phyloP scores from a whole-genome alignment of 2,888 invertebrate genomes.

The Dicyrtomina minuta region DNA sequence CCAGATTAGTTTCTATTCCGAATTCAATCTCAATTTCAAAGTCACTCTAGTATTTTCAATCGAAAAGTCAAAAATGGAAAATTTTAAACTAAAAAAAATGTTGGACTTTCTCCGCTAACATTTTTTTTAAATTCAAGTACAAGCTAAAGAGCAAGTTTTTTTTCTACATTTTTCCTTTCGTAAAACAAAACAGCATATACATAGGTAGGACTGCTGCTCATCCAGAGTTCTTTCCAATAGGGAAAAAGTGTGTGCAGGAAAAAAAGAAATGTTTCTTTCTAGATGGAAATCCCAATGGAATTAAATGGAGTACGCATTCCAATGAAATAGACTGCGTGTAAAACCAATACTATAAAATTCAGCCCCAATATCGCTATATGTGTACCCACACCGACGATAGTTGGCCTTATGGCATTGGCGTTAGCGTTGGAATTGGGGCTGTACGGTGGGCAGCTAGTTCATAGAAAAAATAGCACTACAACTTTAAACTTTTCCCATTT shows the following conservation, averaged over 20 bases:
- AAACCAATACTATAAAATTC: constrained; percentile 8
- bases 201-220: background rate
- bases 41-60: too few species aligned
- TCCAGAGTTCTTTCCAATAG: background rate
- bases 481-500: background rate
- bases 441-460: background rate
- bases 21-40: too few species aligned
- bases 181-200: background rate
- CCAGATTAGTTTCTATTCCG: too few species aligned
- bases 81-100: too few species aligned
- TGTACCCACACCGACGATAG: background rate
- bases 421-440: background rate
- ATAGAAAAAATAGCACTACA: background rate
- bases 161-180: background rate
- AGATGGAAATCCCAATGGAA: constrained; percentile 20
- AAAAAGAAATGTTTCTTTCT: constrained; percentile 5
- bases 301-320: background rate
- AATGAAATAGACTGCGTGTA: background rate
- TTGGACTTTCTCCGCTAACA: too few species aligned
- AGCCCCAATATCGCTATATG: constrained; percentile 2
- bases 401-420: background rate
- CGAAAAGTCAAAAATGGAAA: too few species aligned
- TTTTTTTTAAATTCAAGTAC: too few species aligned
- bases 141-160: background rate
- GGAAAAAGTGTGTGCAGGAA: constrained; percentile 2